Evolutionary conservation across 2,797 vertebrate species (phyloP).

Genomic region (Crocidura indochinensis): DNA sequence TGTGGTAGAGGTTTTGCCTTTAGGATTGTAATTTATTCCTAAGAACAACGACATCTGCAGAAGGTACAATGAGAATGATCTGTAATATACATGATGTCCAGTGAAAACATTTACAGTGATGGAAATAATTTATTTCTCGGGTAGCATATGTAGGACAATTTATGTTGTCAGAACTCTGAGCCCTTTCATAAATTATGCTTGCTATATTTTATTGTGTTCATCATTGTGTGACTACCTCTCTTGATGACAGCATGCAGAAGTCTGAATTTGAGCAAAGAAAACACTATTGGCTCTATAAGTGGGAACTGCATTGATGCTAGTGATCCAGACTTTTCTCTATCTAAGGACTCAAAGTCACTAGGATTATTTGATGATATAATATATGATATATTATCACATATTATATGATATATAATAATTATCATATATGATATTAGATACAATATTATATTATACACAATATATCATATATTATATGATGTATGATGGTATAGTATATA

Average conservation of each 20-base stretch:
- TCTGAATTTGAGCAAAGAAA: constrained; percentile 30
- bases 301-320: not conserved
- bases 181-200: constrained; percentile 10
- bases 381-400: too few relatives aligned
- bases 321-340: not conserved
- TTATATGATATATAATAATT: too few relatives aligned
- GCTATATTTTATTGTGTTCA: constrained; percentile 44
- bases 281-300: not conserved
- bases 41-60: constrained; percentile 10
- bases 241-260: constrained; percentile 1
- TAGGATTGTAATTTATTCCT: constrained; percentile 52
- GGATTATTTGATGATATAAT: not conserved
- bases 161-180: not conserved
- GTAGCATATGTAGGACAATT: not conserved
- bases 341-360: not conserved
- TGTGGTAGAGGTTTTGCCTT: constrained; percentile 49
- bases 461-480: too few relatives aligned
- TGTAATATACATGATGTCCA: not conserved
- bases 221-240: constrained; percentile 18
- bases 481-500: too few relatives aligned
- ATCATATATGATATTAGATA: too few relatives aligned
- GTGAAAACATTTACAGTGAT: not conserved
- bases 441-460: too few relatives aligned
- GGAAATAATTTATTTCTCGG: not conserved
- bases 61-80: not conserved